A percentile compares a stretch with the other conserved stretches of the same genome.
These are phyloP conservation scores for Lycophotia porphyrea DNA, from an alignment of 2,888 invertebrate genomes.

Conservation along the genomic window DNA sequence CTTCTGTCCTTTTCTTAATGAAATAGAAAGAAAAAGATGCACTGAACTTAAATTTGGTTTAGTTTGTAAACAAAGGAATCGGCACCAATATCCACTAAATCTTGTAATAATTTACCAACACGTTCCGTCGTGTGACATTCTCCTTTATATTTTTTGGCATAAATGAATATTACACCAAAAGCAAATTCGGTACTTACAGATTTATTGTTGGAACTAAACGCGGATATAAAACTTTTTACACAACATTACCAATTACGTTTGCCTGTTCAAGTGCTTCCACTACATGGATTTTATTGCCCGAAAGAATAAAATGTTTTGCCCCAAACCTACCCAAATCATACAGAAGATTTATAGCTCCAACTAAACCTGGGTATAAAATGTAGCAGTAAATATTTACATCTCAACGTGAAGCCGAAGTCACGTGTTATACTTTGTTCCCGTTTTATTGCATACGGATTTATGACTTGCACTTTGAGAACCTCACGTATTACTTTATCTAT, in stretches of 20 bases:
- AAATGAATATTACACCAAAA: conserved; percentile 13
- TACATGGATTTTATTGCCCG: conserved; percentile 41
- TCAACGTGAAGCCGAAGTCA: conserved; percentile 76
- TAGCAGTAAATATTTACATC: conserved; percentile 83
- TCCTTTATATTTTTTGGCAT: not conserved
- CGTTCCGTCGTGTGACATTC: not conserved
- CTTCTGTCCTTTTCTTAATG: too few species aligned
- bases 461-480: conserved; percentile 78
- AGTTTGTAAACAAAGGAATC: too few species aligned
- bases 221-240: conserved; percentile 34
- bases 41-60: too few species aligned
- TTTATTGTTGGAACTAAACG: conserved; percentile 29
- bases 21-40: too few species aligned
- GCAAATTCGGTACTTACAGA: conserved; percentile 13
- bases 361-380: conserved; percentile 74
- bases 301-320: conserved; percentile 44
- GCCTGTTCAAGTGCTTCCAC: conserved; percentile 42
- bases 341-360: conserved; percentile 64
- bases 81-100: not conserved
- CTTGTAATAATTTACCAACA: not conserved
- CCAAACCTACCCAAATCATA: conserved; percentile 60
- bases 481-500: conserved; percentile 73
- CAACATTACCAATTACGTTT: conserved; percentile 35
- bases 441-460: conserved; percentile 85
- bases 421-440: conserved; percentile 75